A percentile compares a stretch with the other conserved stretches of the same genome.
phyloP scores from a whole-genome alignment of 2,113 vertebrate genomes.

The Sigmodon hispidus region DNA sequence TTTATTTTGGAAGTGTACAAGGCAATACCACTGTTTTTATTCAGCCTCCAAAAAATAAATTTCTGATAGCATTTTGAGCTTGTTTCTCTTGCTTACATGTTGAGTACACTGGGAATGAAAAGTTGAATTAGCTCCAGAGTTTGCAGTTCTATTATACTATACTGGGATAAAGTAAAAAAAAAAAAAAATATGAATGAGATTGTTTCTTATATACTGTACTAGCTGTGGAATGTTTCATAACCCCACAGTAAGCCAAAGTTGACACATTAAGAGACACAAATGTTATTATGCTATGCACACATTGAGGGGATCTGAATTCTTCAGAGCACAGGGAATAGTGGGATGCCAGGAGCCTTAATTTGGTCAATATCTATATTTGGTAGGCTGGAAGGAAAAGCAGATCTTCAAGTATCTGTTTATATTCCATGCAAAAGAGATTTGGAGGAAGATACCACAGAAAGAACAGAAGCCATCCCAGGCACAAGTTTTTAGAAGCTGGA shows the following conservation, averaged over 20 bases:
- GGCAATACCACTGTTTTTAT: not conserved
- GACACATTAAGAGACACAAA: conserved; percentile 49
- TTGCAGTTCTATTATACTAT: not conserved
- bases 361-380: conserved; percentile 56
- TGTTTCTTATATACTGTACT: conserved; percentile 10
- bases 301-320: conserved; percentile 26
- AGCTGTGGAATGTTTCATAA: conserved; percentile 38
- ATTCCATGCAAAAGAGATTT: conserved; percentile 50
- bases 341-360: conserved; percentile 45
- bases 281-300: conserved; percentile 36
- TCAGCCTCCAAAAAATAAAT: not conserved
- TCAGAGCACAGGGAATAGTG: conserved; percentile 17
- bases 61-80: not conserved
- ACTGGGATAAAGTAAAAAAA: conserved; percentile 30
- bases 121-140: not conserved
- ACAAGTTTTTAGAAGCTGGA: conserved; percentile 58
- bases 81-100: not conserved
- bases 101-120: not conserved
- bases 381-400: conserved; percentile 18
- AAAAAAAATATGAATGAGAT: conserved; percentile 58
- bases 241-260: conserved; percentile 38
- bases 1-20: not conserved
- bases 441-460: conserved; percentile 46
- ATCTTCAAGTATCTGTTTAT: conserved; percentile 36
- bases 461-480: conserved; percentile 33